Conservation (phyloP, 1,140 invertebrate genomes). For the Meloidogyne hapla region DNA sequence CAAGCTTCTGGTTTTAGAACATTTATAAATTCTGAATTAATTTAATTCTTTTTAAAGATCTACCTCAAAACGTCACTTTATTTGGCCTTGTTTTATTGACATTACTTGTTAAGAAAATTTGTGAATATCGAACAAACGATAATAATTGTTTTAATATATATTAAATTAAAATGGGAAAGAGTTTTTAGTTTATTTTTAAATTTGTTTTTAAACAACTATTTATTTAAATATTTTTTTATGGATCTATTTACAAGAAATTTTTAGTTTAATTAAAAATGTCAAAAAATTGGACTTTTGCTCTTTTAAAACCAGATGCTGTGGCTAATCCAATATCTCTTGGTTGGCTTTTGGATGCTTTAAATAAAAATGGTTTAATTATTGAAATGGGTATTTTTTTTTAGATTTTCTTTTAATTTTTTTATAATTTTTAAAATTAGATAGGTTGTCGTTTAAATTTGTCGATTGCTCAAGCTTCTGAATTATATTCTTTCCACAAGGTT, state of each 20-base stretch:
- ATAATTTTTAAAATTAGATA: not conserved
- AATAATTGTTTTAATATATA: not conserved
- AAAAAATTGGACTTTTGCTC: constrained; percentile 31
- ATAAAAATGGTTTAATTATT: constrained; percentile 17
- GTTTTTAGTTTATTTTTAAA: no score
- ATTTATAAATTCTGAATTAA: no score
- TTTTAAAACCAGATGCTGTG: constrained; percentile 37
- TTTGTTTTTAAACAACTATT: no score
- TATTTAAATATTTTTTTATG: no score
- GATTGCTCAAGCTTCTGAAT: not conserved
- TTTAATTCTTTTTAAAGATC: not conserved
- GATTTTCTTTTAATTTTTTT: not conserved
- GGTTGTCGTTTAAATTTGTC: constrained; percentile 16
- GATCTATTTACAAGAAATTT: no score
- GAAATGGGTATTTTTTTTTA: constrained; percentile 14
- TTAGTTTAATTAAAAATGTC: not conserved
- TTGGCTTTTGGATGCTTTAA: constrained; percentile 19
- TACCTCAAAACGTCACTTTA: not conserved
- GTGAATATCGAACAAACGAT: not conserved
- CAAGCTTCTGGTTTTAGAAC: no score
- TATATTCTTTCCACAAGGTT: constrained; percentile 22
- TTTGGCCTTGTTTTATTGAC: not conserved
- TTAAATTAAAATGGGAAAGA: no score
- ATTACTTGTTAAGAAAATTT: not conserved
- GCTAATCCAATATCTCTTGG: constrained; percentile 35